These are phyloP conservation scores for Cataglyphis rosenhaueri DNA, from an alignment of 2,888 invertebrate genomes.

Conservation along the genomic window DNA sequence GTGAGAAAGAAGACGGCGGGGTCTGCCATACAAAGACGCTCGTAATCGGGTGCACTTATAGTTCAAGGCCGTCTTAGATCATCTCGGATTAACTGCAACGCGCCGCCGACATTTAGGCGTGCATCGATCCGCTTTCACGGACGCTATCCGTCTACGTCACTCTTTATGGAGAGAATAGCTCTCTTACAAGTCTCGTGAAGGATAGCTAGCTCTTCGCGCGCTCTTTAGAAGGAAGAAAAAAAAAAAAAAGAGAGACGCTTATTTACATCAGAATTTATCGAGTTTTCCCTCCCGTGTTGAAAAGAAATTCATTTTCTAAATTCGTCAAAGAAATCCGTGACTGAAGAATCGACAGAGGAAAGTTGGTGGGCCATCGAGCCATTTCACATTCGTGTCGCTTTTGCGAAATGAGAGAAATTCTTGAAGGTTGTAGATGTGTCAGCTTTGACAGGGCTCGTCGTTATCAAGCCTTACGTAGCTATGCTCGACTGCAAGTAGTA, in stretches of 20 bases:
- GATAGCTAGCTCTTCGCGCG: neutral
- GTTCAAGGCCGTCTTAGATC: slow-evolving; percentile 46
- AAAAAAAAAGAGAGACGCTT: neutral
- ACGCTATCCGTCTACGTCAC: neutral
- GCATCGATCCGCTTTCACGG: slow-evolving; percentile 24
- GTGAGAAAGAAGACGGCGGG: slow-evolving; percentile 43
- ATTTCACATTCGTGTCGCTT: neutral
- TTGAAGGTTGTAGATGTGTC: neutral
- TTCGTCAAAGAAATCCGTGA: neutral
- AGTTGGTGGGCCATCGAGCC: neutral
- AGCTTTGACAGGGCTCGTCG: slow-evolving; percentile 11
- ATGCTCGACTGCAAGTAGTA: neutral
- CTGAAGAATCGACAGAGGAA: neutral
- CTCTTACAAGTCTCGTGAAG: neutral
- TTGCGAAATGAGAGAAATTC: neutral
- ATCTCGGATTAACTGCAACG: slow-evolving; percentile 46
- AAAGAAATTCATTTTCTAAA: neutral
- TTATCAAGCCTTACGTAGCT: slow-evolving; percentile 11
- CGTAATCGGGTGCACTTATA: slow-evolving; percentile 40
- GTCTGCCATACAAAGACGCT: slow-evolving; percentile 27
- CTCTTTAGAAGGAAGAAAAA: neutral
- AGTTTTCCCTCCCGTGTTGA: neutral
- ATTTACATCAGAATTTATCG: neutral
- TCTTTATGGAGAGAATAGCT: neutral
- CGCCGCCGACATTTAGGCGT: slow-evolving; percentile 21